Evolutionary conservation across 2,888 invertebrate species (phyloP), one percentile per base, ranked within the genome.

Genomic region (Petrolisthes manimaculis): DNA sequence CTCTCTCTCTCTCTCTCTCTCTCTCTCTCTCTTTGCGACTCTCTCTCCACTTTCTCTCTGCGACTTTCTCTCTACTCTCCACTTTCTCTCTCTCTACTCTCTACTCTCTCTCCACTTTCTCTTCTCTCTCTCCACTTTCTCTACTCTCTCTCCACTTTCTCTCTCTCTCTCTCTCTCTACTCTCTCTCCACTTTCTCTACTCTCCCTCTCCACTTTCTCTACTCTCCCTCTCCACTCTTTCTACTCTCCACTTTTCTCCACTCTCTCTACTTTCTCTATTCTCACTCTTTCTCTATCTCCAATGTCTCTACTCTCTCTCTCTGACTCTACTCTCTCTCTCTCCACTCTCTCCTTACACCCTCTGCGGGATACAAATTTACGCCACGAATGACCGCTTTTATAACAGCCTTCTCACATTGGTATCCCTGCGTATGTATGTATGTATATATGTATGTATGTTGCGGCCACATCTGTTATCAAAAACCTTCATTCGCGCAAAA

Each of bases 371-470:
- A n/a, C n/a, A n/a, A n/a, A n/a, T n/a, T n/a, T n/a, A n/a, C n/a
- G n/a, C n/a, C n/a, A n/a, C n/a, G n/a, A n/a, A n/a, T n/a, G n/a
- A n/a, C n/a, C n/a, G n/a, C n/a, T n/a, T n/a, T 61, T 9, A 6
- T 61, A 61, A 61, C 61, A 61, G 61, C 75, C 24, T 24, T 75
- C 75, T 21, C 75, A 21, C 75, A n/a, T n/a, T n/a, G n/a, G n/a
- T n/a, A n/a, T n/a, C n/a, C n/a, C n/a, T n/a, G n/a, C n/a, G n/a
- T n/a, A n/a, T n/a, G n/a, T n/a, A n/a, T n/a, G n/a, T n/a, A n/a
- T n/a, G n/a, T n/a, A n/a, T n/a, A n/a, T n/a, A n/a, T n/a, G n/a
- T n/a, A n/a, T n/a, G n/a, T n/a, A n/a, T n/a, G n/a, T n/a, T n/a
- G n/a, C n/a, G n/a, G n/a, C n/a, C n/a, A n/a, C n/a, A n/a, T n/a